These are phyloP conservation scores for Sigmodon hispidus DNA, from an alignment of 2,113 vertebrate genomes.

Conservation along the genomic window DNA sequence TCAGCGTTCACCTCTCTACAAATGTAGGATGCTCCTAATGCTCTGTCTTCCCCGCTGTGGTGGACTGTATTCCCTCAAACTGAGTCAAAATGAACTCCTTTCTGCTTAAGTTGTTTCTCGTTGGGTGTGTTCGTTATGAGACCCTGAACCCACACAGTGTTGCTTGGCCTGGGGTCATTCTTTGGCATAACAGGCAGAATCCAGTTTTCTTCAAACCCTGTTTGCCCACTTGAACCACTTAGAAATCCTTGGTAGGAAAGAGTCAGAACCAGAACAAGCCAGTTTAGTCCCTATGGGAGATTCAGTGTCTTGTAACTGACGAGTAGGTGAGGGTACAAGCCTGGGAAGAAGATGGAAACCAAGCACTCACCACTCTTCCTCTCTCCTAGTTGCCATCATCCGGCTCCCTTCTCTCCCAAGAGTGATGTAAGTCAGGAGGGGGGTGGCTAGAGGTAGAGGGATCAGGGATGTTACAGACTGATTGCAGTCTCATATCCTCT, in stretches of 20 bases:
- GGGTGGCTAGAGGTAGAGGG: neutral
- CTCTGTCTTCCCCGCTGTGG: neutral
- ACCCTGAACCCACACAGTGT: fast-evolving
- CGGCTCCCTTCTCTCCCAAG: neutral
- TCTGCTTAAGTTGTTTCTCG: neutral
- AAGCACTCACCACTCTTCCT: too few species aligned
- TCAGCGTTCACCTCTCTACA: neutral
- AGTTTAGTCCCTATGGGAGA: fast-evolving
- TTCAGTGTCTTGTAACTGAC: neutral
- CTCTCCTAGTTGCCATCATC: neutral
- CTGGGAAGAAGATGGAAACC: neutral
- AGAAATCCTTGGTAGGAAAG: neutral
- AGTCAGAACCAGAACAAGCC: neutral
- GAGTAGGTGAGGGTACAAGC: neutral
- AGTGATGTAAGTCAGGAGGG: neutral
- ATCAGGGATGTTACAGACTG: neutral
- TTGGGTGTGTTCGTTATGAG: neutral
- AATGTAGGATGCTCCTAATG: neutral
- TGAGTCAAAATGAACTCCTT: neutral
- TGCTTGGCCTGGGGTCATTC: neutral
- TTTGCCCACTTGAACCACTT: neutral
- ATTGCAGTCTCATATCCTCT: neutral
- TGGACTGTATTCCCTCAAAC: neutral
- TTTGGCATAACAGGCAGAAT: neutral
- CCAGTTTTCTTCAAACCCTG: neutral